phyloP scores from a whole-genome alignment of 2,797 vertebrate genomes.

The Tarsius wallacei region DNA sequence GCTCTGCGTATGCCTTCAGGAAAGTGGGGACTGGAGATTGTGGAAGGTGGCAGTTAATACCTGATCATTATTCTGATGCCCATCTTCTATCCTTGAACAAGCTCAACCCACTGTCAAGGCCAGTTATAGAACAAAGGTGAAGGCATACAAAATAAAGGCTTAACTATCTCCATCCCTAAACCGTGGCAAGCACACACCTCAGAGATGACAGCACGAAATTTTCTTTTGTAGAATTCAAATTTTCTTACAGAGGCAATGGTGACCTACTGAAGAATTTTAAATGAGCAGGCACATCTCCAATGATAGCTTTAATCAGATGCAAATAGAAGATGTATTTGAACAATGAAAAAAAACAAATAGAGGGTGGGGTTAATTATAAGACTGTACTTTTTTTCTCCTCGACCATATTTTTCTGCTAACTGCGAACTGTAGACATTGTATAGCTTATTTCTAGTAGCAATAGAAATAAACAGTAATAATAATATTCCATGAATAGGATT shows the following conservation, averaged over 20 bases:
- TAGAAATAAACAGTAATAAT: constrained; percentile 30
- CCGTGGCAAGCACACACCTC: not conserved
- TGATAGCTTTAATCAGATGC: not conserved
- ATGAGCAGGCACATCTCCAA: not conserved
- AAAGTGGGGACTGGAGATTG: not conserved
- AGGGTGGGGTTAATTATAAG: not conserved
- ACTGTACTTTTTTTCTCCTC: not conserved
- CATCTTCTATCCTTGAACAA: not conserved
- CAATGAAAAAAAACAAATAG: not conserved
- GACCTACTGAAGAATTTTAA: not conserved
- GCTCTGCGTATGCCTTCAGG: no score
- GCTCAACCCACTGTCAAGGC: not conserved
- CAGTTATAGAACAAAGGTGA: not conserved
- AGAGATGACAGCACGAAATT: not conserved
- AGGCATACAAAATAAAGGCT: not conserved
- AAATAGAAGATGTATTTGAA: constrained; percentile 23
- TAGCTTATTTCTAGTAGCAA: constrained; percentile 2
- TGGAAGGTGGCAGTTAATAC: not conserved
- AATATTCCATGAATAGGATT: not conserved
- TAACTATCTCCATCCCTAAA: not conserved
- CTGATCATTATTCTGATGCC: not conserved
- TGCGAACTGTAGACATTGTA: not conserved
- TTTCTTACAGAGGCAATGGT: not conserved
- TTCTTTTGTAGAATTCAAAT: not conserved
- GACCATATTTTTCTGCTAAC: constrained; percentile 3